Evolutionary conservation across 2,888 invertebrate species (phyloP), one percentile per base, ranked within the genome.

Genomic region (Synergus umbraculus): DNA sequence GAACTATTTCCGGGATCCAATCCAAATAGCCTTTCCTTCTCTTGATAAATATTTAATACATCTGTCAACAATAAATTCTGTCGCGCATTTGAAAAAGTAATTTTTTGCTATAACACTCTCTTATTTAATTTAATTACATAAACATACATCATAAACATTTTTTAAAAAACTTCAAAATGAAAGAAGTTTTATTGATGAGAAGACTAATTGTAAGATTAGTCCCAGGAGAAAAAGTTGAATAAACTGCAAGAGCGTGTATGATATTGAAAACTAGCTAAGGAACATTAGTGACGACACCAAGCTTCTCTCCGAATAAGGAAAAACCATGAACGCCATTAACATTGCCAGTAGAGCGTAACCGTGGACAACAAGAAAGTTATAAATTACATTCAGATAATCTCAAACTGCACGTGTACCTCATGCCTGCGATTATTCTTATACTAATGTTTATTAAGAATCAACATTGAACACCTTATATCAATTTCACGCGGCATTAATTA

Each of bases 311-410:
- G 78, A 84, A 85, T 83, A 85, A 76, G 82, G 81, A 83, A 83
- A 84, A 85, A 83, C 79, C 81, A 77, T 67, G 83, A 79, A 67
- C 77, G 73, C 82, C 82, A 73, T 85, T 84, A 83, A 73, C 82
- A 76, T 83, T 78, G 78, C 84, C 82, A 81, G 67, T 83, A 83
- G 83, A 85, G 83, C 86, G 79, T 85, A 84, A 84, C 85, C 79
- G 73, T 84, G 80, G 60, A 83, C 81, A 84, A 86, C 82, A 86
- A 84, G 85, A 86, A 85, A 84, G 85, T 83, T 82, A 73, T 54
- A 58, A 54, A 15, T 73, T 73, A 37, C 13, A 46, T 58, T 54
- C n/a, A 54, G 12, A 73, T 73, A 18, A 73, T 41, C 41, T 37
- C 43, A 41, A 49, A 58, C n/a, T 73, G 37, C n/a, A 37, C 15